A percentile compares a stretch with the other conserved stretches of the same genome.
phyloP scores from a whole-genome alignment of 2,888 invertebrate species.

The Epiblema foenella region DNA sequence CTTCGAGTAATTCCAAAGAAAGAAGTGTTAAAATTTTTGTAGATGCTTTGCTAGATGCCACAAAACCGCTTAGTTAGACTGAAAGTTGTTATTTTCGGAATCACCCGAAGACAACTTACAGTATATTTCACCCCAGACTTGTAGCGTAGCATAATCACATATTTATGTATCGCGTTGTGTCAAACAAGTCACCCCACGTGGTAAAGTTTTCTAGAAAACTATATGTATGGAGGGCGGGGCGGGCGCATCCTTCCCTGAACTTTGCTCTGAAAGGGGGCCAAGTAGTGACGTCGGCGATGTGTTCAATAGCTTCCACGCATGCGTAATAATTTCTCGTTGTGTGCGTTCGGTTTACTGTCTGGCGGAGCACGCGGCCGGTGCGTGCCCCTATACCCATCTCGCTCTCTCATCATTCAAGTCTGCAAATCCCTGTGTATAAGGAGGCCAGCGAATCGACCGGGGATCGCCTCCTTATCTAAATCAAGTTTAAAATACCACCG shows the following conservation, averaged over 20 bases:
- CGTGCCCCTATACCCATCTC: conserved; percentile 73
- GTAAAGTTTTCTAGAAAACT: conserved; percentile 37
- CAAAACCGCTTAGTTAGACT: no score
- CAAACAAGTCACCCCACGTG: conserved; percentile 21
- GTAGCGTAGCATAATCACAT: neutral
- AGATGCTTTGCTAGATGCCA: no score
- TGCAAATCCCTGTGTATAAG: conserved; percentile 56
- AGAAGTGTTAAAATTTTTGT: no score
- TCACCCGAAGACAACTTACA: no score
- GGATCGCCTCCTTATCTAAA: conserved; percentile 66
- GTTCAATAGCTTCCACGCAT: conserved; percentile 72
- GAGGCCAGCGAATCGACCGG: conserved; percentile 55
- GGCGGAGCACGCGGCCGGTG: conserved; percentile 72
- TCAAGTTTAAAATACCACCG: conserved; percentile 78
- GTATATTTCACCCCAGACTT: neutral
- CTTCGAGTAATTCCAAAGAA: no score
- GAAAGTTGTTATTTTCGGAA: no score
- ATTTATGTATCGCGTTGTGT: neutral
- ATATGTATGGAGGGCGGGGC: conserved; percentile 19
- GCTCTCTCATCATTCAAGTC: conserved; percentile 58
- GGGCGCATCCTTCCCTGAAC: conserved; percentile 56
- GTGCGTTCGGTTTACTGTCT: conserved; percentile 72
- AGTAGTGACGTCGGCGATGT: conserved; percentile 69
- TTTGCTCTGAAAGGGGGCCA: conserved; percentile 70
- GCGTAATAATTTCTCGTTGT: conserved; percentile 69